Percentiles rank a stretch among this genome's conserved stretches.
Evolutionary conservation across 2,888 invertebrate genomes (phyloP).

Genomic region (Cenopis cana): DNA sequence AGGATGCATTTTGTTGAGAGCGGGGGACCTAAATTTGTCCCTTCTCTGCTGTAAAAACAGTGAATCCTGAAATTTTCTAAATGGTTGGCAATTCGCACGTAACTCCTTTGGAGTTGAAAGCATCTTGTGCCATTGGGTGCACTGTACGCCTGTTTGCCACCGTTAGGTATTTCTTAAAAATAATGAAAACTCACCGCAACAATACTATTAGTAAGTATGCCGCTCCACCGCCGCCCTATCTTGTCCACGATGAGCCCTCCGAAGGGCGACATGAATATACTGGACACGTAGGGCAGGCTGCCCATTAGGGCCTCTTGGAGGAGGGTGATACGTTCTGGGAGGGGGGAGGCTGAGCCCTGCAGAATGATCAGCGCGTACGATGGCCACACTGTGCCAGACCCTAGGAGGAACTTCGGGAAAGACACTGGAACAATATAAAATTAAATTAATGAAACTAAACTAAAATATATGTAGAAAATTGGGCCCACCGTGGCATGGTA

Average conservation of each 20-base stretch:
- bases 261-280: slow-evolving; percentile 37
- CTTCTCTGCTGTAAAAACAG: too few relatives aligned
- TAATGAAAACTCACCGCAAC: slow-evolving; percentile 27
- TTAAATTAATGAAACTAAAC: too few relatives aligned
- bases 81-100: too few relatives aligned
- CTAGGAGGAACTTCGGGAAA: slow-evolving; percentile 41
- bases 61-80: too few relatives aligned
- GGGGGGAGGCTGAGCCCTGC: slow-evolving; percentile 3
- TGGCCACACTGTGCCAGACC: slow-evolving; percentile 38
- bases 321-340: slow-evolving; percentile 23
- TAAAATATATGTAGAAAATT: too few relatives aligned
- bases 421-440: slow-evolving; percentile 23
- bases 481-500: too few relatives aligned
- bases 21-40: too few relatives aligned
- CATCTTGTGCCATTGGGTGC: too few relatives aligned
- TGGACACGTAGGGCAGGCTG: slow-evolving; percentile 32
- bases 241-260: slow-evolving; percentile 39
- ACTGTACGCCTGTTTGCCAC: too few relatives aligned
- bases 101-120: too few relatives aligned
- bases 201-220: slow-evolving; percentile 22
- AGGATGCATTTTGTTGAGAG: too few relatives aligned
- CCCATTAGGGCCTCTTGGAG: slow-evolving; percentile 38
- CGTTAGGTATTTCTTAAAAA: too few relatives aligned
- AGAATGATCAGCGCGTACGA: slow-evolving; percentile 31
- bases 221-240: slow-evolving; percentile 33